Percentiles rank a stretch among this genome's conserved stretches.
Evolutionary conservation across 2,113 vertebrate species (phyloP).

Genomic region (Oenanthe oenanthe): DNA sequence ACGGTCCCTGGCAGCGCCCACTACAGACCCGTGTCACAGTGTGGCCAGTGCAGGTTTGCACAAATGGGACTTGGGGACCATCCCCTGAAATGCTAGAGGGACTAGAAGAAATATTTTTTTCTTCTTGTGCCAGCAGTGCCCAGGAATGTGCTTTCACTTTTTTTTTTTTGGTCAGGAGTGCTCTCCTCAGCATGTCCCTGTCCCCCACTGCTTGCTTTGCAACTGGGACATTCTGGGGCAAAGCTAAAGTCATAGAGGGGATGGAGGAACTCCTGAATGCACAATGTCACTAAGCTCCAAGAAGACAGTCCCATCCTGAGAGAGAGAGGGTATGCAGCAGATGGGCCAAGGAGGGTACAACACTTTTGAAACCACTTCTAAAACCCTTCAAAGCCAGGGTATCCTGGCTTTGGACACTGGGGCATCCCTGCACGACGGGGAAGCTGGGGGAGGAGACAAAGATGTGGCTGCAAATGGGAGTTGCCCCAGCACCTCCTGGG

Average conservation of each 20-base stretch:
- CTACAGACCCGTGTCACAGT: too few relatives aligned
- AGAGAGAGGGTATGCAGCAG: neutral
- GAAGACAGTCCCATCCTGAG: rapidly evolving
- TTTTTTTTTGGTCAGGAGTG: neutral
- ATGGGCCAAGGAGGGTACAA: neutral
- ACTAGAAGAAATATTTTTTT: neutral
- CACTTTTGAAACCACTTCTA: neutral
- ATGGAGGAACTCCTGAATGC: neutral
- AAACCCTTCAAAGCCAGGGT: neutral
- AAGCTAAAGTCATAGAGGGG: neutral
- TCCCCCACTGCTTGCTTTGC: neutral
- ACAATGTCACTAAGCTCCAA: neutral
- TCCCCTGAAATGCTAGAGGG: neutral
- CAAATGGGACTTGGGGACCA: rapidly evolving
- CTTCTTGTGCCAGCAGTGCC: neutral
- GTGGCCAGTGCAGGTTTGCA: too few relatives aligned
- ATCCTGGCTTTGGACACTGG: neutral
- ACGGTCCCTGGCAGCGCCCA: neutral
- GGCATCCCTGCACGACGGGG: rapidly evolving
- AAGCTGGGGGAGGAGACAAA: neutral
- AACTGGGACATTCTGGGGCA: neutral
- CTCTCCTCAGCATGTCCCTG: neutral
- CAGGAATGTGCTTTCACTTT: neutral
- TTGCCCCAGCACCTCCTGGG: neutral
- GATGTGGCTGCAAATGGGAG: rapidly evolving